Percentiles rank a stretch among this genome's conserved stretches.
Conservation (phyloP, 2,888 invertebrate species). For the Polyommatus icarus region DNA sequence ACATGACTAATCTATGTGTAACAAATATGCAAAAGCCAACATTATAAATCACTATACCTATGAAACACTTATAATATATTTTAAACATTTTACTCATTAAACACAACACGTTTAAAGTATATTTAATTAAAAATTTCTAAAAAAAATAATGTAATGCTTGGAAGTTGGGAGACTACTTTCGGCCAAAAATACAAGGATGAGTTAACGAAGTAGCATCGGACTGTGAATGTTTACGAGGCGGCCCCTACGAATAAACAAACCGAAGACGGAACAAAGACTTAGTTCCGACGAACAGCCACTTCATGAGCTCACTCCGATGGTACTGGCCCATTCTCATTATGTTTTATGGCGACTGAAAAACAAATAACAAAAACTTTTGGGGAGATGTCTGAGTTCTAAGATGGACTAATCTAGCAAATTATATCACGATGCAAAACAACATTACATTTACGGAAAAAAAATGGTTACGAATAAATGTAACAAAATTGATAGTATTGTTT, state of each 20-base stretch:
- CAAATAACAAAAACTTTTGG: slow-evolving; percentile 50
- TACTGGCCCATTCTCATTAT: slow-evolving; percentile 50
- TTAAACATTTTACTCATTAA: background rate
- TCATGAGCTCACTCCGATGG: slow-evolving; percentile 18
- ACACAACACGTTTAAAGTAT: background rate
- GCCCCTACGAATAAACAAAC: slow-evolving; percentile 73
- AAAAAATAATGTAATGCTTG: background rate
- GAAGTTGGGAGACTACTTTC: background rate
- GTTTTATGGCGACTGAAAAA: slow-evolving; percentile 59
- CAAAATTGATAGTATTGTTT: background rate
- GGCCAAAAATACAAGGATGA: slow-evolving; percentile 11
- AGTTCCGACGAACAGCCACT: slow-evolving; percentile 59
- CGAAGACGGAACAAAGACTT: slow-evolving; percentile 60
- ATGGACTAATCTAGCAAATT: slow-evolving; percentile 1
- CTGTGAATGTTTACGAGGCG: slow-evolving; percentile 73
- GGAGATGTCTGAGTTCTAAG: slow-evolving; percentile 12
- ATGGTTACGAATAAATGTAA: background rate
- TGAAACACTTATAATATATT: background rate
- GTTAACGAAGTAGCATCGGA: slow-evolving; percentile 66
- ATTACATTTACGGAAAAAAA: background rate
- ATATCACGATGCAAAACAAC: background rate
- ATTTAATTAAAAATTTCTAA: background rate
- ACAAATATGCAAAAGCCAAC: background rate
- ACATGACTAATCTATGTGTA: background rate
- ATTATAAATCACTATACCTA: background rate